Evolutionary conservation across 2,888 invertebrate genomes (phyloP), one percentile per base, ranked within the genome.

Genomic region (Tinea pellionella): DNA sequence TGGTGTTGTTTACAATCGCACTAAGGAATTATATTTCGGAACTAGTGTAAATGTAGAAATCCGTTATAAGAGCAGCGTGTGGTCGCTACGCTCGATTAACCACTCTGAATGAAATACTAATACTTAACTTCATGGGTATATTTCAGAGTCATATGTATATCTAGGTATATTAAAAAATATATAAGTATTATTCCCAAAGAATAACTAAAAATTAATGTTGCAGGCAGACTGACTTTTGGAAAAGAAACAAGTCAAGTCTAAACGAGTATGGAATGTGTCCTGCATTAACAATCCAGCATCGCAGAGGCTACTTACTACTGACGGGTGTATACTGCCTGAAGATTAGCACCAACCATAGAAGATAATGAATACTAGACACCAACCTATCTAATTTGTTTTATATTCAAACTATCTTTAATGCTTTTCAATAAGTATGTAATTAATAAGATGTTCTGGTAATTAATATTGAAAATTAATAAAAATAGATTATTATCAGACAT

Each of bases 41-140:
- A 37, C 37, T 37, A 37, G 37, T 37, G 37, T 37, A 37, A 37
- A 37, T 37, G 37, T n/a, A 2, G 42, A 59, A 41, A 12, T 24
- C 57, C 59, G 41, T 59, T 59, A 59, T 9, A 9, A 29, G 55
- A 13, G 15, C 61, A 18, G 41, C 61, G 61, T 59, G 61, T 16
- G 61, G 61, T 19, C 37, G 15, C 53, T 18, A 24, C 41, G 61
- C 59, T 19, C 61, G 41, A 61, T 61, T 61, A 47, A 19, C 59
- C 61, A 15, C 53, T 15, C 53, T 1, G 59, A 16, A 30, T 57
- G 55, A 55, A 61, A 58, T 47, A 41, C 58, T 42, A 19, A 59
- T 61, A 57, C 56, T 57, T 55, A 18, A 61, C 51, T 61, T 61
- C 57, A 61, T 57, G 55, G 12, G 7, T 37, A 37, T 37, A 12